These are phyloP conservation scores for Ceyx cyanopectus DNA, from an alignment of 2,113 vertebrate species.

Conservation along the genomic window DNA sequence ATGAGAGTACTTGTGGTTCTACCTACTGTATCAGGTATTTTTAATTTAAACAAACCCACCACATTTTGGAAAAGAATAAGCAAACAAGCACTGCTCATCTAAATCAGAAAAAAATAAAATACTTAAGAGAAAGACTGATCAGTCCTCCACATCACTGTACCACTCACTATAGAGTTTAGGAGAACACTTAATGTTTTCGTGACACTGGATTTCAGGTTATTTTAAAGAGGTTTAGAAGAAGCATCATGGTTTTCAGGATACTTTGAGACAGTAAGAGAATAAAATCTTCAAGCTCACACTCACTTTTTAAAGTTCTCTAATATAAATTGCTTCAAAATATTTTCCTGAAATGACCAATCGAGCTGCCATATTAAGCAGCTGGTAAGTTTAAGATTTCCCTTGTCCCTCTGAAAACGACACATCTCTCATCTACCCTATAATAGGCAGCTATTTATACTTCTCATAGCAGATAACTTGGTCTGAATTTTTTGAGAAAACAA, in stretches of 20 bases:
- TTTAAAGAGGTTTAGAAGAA: not conserved
- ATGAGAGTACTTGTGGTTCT: not conserved
- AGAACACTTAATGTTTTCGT: not conserved
- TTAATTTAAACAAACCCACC: not conserved
- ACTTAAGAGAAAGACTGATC: not conserved
- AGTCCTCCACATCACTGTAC: not conserved
- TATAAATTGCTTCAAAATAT: conserved; percentile 7
- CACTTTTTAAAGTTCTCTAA: conserved; percentile 40
- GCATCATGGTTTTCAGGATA: not conserved
- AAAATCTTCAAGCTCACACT: not conserved
- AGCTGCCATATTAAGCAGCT: conserved; percentile 4
- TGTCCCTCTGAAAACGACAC: conserved; percentile 3
- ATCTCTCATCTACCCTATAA: not conserved
- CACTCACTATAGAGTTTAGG: not conserved
- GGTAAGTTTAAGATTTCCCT: conserved; percentile 20
- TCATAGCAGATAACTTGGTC: not conserved
- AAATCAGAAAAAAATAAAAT: not conserved
- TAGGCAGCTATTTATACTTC: not conserved
- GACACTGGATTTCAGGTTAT: not conserved
- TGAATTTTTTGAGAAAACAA: not conserved
- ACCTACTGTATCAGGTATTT: not conserved
- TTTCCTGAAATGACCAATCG: not conserved
- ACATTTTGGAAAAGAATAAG: not conserved
- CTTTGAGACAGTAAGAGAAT: not conserved
- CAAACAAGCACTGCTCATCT: not conserved